Percentiles rank a stretch among this genome's conserved stretches.
Conservation (phyloP, 2,113 vertebrate species). For the Lepus americanus region DNA sequence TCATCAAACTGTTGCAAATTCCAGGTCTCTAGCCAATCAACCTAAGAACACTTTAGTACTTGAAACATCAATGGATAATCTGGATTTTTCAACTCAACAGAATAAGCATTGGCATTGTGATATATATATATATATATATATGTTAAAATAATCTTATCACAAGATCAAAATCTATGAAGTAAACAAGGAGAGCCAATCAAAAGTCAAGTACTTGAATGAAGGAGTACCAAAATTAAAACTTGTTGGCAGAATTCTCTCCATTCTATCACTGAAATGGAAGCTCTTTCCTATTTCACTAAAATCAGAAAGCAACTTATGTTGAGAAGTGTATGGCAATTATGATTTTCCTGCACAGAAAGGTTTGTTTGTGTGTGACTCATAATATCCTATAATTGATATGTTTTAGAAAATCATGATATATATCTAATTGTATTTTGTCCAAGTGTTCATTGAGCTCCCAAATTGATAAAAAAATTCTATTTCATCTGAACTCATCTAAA, state of each 20-base stretch:
- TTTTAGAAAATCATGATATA: neutral
- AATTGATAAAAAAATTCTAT: neutral
- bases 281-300: conserved; percentile 19
- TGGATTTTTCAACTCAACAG: neutral
- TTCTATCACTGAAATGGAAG: conserved; percentile 16
- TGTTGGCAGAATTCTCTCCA: neutral
- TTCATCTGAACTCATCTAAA: neutral
- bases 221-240: neutral
- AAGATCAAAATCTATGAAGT: neutral
- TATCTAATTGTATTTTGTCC: neutral
- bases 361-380: neutral
- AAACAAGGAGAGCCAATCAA: conserved; percentile 20
- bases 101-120: neutral
- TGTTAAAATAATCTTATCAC: conserved; percentile 9
- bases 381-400: neutral
- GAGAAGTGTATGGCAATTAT: neutral
- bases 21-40: neutral
- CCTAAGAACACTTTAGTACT: conserved; percentile 13
- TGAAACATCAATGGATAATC: neutral
- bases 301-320: neutral
- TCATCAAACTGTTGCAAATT: neutral
- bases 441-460: neutral
- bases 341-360: neutral
- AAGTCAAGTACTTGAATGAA: neutral
- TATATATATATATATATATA: neutral